These are phyloP conservation scores for Sternotherus odoratus DNA, from an alignment of 2,797 vertebrate species.

Conservation along the genomic window DNA sequence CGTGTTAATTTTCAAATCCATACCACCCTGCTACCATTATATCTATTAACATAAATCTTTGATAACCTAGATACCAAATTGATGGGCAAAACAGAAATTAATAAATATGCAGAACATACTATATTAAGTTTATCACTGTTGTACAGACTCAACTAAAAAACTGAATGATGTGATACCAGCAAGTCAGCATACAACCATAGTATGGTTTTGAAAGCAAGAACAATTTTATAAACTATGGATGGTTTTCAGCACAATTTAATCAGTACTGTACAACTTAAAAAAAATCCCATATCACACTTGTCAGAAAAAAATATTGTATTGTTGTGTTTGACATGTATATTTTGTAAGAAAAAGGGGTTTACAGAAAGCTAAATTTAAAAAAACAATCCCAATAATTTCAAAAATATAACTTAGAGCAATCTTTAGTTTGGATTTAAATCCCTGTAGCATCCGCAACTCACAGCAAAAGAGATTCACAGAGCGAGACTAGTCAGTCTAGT, in stretches of 20 bases:
- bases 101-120: background rate
- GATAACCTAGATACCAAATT: background rate
- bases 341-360: background rate
- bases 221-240: accelerated
- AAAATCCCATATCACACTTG: accelerated
- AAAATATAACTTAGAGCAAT: background rate
- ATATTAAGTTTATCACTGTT: too few relatives aligned
- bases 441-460: background rate
- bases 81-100: background rate
- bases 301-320: background rate
- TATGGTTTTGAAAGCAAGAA: background rate
- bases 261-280: accelerated
- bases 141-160: background rate
- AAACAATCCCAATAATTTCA: background rate
- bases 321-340: background rate
- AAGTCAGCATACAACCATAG: background rate
- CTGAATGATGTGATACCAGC: background rate
- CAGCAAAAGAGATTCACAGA: background rate
- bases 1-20: background rate
- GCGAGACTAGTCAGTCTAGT: background rate
- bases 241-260: background rate
- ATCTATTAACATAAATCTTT: background rate
- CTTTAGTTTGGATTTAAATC: too few relatives aligned
- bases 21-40: background rate
- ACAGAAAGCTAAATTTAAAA: background rate